A percentile compares a stretch with the other conserved stretches of the same genome.
phyloP scores from a whole-genome alignment of 1,140 invertebrate genomes.

The Holcopasites calliopsidis region DNA sequence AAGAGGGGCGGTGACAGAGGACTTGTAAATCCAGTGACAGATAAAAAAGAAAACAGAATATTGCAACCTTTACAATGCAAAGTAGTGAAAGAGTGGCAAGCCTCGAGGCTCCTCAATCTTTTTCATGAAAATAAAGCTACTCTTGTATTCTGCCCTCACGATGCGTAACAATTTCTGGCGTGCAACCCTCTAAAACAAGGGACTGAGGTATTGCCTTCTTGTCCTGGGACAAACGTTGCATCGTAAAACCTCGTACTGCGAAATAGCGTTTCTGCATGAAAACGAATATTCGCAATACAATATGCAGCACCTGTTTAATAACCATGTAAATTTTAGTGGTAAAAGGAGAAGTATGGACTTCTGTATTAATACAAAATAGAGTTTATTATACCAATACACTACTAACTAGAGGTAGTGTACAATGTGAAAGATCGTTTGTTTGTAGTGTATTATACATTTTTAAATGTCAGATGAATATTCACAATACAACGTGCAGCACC shows the following conservation, averaged over 20 bases:
- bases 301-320: not conserved
- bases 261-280: not conserved
- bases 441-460: too few relatives aligned
- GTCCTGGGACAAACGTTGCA: not conserved
- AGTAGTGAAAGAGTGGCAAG: conserved; percentile 16
- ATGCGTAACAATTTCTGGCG: conserved; percentile 35
- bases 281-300: conserved; percentile 6
- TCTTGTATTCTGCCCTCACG: conserved; percentile 17
- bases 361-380: not conserved
- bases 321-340: not conserved
- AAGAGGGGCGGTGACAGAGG: not conserved
- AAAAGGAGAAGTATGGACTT: not conserved
- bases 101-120: conserved; percentile 34
- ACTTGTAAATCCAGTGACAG: not conserved
- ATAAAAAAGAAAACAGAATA: not conserved
- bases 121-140: conserved; percentile 22
- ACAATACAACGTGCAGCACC: not conserved
- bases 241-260: not conserved
- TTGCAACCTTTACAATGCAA: conserved; percentile 4
- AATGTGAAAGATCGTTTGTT: too few relatives aligned
- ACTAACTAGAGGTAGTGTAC: too few relatives aligned
- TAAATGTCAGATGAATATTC: conserved; percentile 2
- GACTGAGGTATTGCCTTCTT: conserved; percentile 16
- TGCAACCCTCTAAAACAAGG: conserved; percentile 3
- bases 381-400: too few relatives aligned